Percentiles rank a stretch among this genome's conserved stretches.
phyloP scores from a whole-genome alignment of 2,888 invertebrate genomes.

The Sisyra terminalis region DNA sequence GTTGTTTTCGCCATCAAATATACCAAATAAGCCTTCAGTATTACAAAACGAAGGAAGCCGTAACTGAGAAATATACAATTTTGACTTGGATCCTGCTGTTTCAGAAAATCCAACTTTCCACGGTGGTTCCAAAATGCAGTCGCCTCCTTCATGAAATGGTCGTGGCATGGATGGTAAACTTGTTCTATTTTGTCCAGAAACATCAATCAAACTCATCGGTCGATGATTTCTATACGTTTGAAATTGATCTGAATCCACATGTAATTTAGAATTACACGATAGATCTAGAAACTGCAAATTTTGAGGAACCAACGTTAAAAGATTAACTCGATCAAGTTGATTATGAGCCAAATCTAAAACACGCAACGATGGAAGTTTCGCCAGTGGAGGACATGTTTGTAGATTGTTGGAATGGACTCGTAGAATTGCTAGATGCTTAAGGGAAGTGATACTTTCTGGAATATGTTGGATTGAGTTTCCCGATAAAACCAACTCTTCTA shows the following conservation, averaged over 20 bases:
- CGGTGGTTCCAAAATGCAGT: constrained; percentile 41
- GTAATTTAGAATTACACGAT: constrained; percentile 65
- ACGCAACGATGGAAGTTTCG: constrained; percentile 54
- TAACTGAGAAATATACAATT: constrained; percentile 62
- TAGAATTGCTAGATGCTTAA: constrained; percentile 54
- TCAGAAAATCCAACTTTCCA: constrained; percentile 79
- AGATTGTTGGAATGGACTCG: constrained; percentile 71
- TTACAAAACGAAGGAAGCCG: constrained; percentile 64
- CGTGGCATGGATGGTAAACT: constrained; percentile 40
- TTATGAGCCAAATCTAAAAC: constrained; percentile 76
- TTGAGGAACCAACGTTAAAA: constrained; percentile 58
- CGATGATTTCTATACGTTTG: constrained; percentile 63
- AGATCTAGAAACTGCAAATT: constrained; percentile 73
- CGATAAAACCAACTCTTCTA: constrained; percentile 68
- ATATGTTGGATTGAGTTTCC: constrained; percentile 63
- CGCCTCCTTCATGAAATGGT: constrained; percentile 33
- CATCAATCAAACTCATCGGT: constrained; percentile 69
- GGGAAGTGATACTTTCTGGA: constrained; percentile 55
- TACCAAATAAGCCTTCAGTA: constrained; percentile 64
- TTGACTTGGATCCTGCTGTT: constrained; percentile 56
- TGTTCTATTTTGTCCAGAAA: constrained; percentile 59
- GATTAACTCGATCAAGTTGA: constrained; percentile 63
- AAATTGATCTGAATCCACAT: constrained; percentile 70
- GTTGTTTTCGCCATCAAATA: constrained; percentile 66
- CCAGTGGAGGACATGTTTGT: constrained; percentile 56